A percentile compares a stretch with the other conserved stretches of the same genome.
These are phyloP conservation scores for Clarias laeviceps DNA, from an alignment of 2,797 vertebrate genomes.

Conservation along the genomic window DNA sequence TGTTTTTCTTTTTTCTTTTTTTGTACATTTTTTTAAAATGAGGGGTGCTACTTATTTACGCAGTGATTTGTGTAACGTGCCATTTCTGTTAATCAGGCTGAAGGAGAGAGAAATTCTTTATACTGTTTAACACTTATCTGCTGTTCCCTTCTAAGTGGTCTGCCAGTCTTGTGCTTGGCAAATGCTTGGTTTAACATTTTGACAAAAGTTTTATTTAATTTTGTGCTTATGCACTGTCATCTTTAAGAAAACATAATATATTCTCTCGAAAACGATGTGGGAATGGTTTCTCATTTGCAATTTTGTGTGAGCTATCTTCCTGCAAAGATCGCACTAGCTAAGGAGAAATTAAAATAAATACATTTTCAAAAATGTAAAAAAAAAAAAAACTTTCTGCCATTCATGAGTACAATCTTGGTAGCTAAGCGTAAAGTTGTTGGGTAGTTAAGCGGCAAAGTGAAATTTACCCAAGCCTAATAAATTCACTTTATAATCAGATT, in stretches of 20 bases:
- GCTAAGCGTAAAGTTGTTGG: neutral
- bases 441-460: neutral
- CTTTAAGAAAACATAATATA: neutral
- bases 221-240: neutral
- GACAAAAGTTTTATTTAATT: too few species aligned
- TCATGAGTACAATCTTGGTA: neutral
- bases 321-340: neutral
- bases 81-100: constrained; percentile 5
- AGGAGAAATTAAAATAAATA: neutral
- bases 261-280: neutral
- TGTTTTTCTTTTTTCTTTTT: too few species aligned
- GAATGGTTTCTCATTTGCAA: neutral
- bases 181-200: neutral
- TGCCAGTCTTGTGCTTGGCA: neutral
- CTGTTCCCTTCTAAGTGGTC: neutral
- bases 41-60: constrained; percentile 6
- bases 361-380: too few species aligned
- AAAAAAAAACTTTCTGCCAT: neutral
- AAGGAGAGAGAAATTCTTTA: neutral
- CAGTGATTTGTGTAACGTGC: neutral
- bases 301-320: neutral
- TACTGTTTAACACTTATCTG: neutral
- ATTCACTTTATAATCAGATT: neutral
- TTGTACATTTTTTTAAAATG: constrained; percentile 26
- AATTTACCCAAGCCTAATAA: neutral